Base-by-base conservation (phyloP, 92 coral and sea anemone species). In the Pocillopora grandis region DNA sequence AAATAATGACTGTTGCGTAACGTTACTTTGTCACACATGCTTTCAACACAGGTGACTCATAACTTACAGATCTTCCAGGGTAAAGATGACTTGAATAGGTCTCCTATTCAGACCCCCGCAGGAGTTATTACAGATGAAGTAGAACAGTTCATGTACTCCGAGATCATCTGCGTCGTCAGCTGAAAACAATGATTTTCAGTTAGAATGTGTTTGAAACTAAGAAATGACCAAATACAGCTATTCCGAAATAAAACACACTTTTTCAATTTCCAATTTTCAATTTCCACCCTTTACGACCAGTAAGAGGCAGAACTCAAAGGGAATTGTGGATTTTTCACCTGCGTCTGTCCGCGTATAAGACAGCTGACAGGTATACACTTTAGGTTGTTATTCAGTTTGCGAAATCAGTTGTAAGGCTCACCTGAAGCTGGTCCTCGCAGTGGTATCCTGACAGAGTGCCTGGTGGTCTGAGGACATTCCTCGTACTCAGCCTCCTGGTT, bases 51-150 rank as follows among this genome's bases (percentile, higher is more conserved):
- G 4, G 52, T 7, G 52, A 42, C 52, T 7, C 52, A 42, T 59
- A 35, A 84, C 95, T 85, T 80, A 96, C 99, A 94, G 86, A 80
- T 92, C 92, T 76, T 93, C 96, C 76, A 96, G 42, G 4, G 98
- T 95, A 62, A 92, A 96, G 84, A 92, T 96, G 64, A 96, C 88
- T 78, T 92, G 95, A 42, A 96, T 94, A 14, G 99, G 92, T 59
- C 99, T 89, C 59, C 99, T 89, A 88, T 96, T 96, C 76, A 96
- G 95, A 14, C 99, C 99, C 35, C 98, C 98, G 37, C 99, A 96
- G 3, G 99, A 96, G 68, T 96, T 96, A 78, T 96, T 96, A 63
- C 99, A 96, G 72, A 96, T 87, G 77, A 96, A 96, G 17, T 95
- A 94, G 75, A 96, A 91, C 62, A 94, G 89, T 70, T 96, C 99